Evolutionary conservation across 1,140 invertebrate genomes (phyloP).

Genomic region (Procambarus clarkii): DNA sequence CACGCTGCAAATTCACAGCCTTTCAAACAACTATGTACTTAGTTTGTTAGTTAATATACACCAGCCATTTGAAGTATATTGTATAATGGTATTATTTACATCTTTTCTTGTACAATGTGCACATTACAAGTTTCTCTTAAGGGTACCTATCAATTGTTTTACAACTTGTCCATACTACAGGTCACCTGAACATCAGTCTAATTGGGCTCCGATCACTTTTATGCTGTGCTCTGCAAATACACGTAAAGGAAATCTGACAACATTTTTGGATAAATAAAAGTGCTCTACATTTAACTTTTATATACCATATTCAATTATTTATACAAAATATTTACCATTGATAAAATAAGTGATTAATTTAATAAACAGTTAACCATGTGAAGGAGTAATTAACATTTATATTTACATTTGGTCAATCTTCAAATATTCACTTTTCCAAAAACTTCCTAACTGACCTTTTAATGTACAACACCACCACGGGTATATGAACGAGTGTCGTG

Average conservation of each 20-base stretch:
- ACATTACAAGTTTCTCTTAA: background rate
- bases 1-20: background rate
- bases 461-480: background rate
- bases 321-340: background rate
- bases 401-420: background rate
- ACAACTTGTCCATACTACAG: background rate
- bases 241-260: background rate
- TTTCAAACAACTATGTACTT: background rate
- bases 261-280: background rate
- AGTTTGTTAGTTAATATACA: conserved; percentile 17
- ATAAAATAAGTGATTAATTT: background rate
- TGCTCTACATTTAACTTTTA: background rate
- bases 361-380: background rate
- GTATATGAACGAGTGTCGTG: background rate
- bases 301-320: background rate
- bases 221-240: background rate
- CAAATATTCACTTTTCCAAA: background rate
- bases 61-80: background rate
- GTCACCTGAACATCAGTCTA: background rate
- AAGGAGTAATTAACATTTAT: background rate
- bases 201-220: background rate
- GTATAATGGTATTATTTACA: background rate
- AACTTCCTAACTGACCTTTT: background rate
- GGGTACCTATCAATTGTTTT: background rate
- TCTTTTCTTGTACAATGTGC: background rate